Evolutionary conservation across 2,888 invertebrate species (phyloP).

Genomic region (Lepidocyrtoides sp.): DNA sequence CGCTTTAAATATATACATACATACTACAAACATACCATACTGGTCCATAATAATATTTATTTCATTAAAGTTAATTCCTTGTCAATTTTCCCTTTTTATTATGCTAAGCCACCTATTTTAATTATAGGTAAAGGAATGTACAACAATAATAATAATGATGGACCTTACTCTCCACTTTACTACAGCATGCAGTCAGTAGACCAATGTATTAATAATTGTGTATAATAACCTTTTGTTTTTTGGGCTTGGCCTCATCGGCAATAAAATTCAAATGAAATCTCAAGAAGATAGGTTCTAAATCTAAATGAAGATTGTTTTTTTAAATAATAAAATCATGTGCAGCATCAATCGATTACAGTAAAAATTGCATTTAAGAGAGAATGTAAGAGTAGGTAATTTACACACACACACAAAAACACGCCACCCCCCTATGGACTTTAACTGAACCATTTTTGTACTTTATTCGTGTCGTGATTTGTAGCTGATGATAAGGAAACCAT

Average conservation of each 20-base stretch:
- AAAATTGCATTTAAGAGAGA: background rate
- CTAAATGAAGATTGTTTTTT: background rate
- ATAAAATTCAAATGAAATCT: background rate
- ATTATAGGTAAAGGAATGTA: constrained; percentile 13
- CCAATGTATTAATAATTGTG: background rate
- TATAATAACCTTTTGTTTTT: background rate
- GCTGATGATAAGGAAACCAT: background rate
- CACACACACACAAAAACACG: no score
- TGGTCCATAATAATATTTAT: background rate
- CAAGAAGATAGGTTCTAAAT: background rate
- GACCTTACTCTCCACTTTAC: background rate
- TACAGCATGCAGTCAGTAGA: background rate
- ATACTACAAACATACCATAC: background rate
- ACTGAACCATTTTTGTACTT: background rate
- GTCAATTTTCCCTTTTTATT: constrained; percentile 42
- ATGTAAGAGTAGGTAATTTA: no score
- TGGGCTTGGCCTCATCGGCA: constrained; percentile 26
- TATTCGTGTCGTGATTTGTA: background rate
- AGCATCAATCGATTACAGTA: background rate
- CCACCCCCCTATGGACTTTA: no score
- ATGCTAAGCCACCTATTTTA: constrained; percentile 23
- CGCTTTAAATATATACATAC: background rate
- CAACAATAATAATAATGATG: constrained; percentile 1
- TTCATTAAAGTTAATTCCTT: constrained; percentile 30
- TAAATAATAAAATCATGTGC: background rate